Evolutionary conservation across 2,113 vertebrate species (phyloP), one percentile per base, ranked within the genome.

Genomic region (Rhagologus leucostigma): DNA sequence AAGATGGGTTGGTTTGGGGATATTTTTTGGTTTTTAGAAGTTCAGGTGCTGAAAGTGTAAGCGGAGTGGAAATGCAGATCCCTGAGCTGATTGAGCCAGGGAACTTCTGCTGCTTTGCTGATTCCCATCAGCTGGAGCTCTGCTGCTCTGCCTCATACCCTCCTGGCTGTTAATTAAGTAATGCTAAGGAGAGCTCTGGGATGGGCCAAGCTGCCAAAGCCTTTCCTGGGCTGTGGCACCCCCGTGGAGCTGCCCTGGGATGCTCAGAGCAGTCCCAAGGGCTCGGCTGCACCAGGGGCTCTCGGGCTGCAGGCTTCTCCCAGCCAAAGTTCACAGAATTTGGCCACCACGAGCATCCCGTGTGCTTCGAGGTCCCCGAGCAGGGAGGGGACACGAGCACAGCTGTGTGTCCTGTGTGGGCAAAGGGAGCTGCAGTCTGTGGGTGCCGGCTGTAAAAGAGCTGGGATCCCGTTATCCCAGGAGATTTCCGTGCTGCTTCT

Each of bases 341-440:
- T 62, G 65, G 70, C 67, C 67, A 37, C 7, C 52, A 7, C 0
- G 0, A 93, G 27, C 49, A 24, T 6, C 39, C 8, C 1, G 0
- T 0, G 13, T 11, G n/a, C 47, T 55, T 2, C 0, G 2, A 24
- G 47, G 29, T 55, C 9, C 53, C 46, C 1, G 4, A 2, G 21
- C 1, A 1, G 32, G 53, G 42, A 73, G 32, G 32, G 47, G 57
- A 35, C 22, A 20, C 0, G 2, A 32, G 41, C 18, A 3, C 33
- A 29, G 65, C 71, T 2, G 0, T 7, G 47, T 13, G n/a, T 19
- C n/a, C 49, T 55, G 37, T 13, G n/a, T 22, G 1, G 1, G 26
- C 9, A 0, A 21, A 39, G 39, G 64, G 8, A 18, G 46, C 64
- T 81, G 63, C 42, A 16, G 42, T 53, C 42, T 33, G 18, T 15